phyloP scores from a whole-genome alignment of 2,113 vertebrate genomes.

The Corythornis vintsioides region DNA sequence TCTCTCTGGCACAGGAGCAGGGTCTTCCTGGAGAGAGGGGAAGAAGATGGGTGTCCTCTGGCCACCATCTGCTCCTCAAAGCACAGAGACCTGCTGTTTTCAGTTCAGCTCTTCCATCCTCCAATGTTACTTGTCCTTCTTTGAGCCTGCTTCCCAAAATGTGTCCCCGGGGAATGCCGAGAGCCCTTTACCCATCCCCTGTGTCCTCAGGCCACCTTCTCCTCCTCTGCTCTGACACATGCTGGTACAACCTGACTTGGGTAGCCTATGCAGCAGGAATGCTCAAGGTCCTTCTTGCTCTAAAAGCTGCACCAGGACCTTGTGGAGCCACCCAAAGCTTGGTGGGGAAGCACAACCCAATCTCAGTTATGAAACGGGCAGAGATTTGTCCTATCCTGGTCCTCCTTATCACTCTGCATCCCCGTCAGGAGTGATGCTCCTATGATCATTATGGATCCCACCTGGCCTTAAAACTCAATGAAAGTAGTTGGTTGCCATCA shows the following conservation, averaged over 20 bases:
- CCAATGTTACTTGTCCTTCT: background rate
- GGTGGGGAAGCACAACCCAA: background rate
- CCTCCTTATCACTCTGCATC: background rate
- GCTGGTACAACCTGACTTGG: too few relatives aligned
- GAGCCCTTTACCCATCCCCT: background rate
- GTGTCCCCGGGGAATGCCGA: fast-evolving
- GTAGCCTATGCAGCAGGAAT: background rate
- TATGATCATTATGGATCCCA: background rate
- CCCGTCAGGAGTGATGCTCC: background rate
- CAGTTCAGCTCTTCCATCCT: background rate
- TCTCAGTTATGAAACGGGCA: background rate
- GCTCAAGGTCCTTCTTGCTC: background rate
- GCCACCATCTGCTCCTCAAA: background rate
- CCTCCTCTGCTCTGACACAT: background rate
- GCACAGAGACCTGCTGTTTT: background rate
- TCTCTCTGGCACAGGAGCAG: background rate
- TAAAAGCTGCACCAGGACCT: background rate
- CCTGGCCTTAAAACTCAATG: background rate
- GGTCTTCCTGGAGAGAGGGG: background rate
- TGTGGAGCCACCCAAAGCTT: background rate
- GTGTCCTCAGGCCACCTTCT: background rate
- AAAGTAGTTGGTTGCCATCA: background rate
- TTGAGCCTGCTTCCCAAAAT: background rate
- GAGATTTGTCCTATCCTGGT: background rate
- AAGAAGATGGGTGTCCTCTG: background rate